Base-by-base conservation (phyloP, 2,113 vertebrate species). In the Sapayoa aenigma region DNA sequence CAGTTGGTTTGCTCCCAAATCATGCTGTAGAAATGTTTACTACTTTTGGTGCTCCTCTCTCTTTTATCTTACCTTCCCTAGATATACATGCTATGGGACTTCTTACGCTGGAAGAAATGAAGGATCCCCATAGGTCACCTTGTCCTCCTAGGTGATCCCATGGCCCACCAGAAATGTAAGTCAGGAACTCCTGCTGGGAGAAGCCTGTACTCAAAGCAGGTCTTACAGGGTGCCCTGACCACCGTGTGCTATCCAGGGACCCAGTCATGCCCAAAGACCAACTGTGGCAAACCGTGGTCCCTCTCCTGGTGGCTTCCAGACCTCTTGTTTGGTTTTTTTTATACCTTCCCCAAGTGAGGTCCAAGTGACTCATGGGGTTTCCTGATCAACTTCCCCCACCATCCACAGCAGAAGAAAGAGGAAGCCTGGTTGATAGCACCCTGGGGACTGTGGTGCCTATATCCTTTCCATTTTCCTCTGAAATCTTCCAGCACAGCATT, bases 291-390 rank as follows among this genome's bases (percentile, higher is more conserved):
- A 13, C 44, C 56, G 37, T 3, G 2, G 33, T 39, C 33, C 12
- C 27, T 81, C 30, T 93, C 10, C 58, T 72, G 19, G 30, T 1
- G 0, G 46, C 66, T 86, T 52, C 55, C 81, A 92, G 87, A 56
- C 27, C 9, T 65, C 18, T 50, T 28, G 22, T 35, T 81, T 46
- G n/a, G 3, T 0, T 15, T 67, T 92, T 84, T 80, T 63, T 15
- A 77, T 41, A 65, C 24, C 68, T 95, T 93, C 91, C 91, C 49
- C 47, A 52, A 87, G 35, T 56, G 52, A 92, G 41, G 73, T 90
- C 35, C 44, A 47, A 59, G 47, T 86, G 73, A 91, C 89, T 96
- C 95, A 95, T 96, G 89, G 52, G 94, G 84, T 83, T 96, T 95
- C 83, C 73, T 93, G 73, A 94, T 47, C n/a, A 93, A 92, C 86